phyloP scores from a whole-genome alignment of 53 echinoderm and acorn worm genomes.

The Echinarachnius parma region DNA sequence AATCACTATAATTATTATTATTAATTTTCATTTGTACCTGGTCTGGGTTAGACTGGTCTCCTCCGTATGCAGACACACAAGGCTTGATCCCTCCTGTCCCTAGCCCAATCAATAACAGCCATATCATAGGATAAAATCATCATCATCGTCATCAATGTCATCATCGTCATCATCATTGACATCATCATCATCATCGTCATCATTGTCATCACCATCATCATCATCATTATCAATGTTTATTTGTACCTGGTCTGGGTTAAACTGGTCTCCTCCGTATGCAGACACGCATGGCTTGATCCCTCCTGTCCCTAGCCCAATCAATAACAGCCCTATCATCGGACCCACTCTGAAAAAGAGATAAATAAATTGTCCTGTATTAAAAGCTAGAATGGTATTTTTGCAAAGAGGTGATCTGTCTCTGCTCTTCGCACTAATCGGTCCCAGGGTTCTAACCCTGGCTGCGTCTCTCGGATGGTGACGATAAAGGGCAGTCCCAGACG shows the following conservation, averaged over 20 bases:
- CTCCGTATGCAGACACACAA: conserved; percentile 94
- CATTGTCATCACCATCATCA: neutral
- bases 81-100: conserved; percentile 99
- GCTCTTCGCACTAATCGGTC: too few relatives aligned
- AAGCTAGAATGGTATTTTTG: too few relatives aligned
- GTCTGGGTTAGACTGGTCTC: conserved; percentile 85
- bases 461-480: too few relatives aligned
- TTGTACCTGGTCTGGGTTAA: conserved; percentile 79
- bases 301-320: conserved; percentile 93
- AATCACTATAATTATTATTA: too few relatives aligned
- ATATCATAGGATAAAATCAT: conserved; percentile 77
- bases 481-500: too few relatives aligned
- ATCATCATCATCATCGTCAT: neutral
- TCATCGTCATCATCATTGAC: neutral
- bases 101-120: conserved; percentile 81
- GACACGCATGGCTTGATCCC: conserved; percentile 98
- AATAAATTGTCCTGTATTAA: too few relatives aligned
- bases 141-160: neutral
- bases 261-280: conserved; percentile 98
- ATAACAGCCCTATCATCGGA: conserved; percentile 77
- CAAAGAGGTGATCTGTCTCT: too few relatives aligned
- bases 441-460: too few relatives aligned
- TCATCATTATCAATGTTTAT: conserved; percentile 9
- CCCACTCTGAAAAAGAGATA: conserved; percentile 54
- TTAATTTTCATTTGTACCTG: too few relatives aligned